Conservation (phyloP, 1,140 invertebrate genomes). For the Branchinecta lynchi region DNA sequence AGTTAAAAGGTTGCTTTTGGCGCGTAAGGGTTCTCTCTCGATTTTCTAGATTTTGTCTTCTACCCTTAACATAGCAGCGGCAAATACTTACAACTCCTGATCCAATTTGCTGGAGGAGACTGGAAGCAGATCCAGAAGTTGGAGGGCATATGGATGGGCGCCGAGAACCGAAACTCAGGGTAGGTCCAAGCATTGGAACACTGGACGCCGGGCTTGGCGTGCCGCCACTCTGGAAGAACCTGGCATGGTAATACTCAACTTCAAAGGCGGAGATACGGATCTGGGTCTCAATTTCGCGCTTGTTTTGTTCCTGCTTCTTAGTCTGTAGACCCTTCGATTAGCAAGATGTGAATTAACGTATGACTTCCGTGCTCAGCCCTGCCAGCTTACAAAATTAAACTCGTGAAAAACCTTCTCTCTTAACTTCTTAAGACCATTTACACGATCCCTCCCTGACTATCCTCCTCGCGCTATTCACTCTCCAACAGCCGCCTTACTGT, state of each 20-base stretch:
- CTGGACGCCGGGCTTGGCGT: conserved; percentile 23
- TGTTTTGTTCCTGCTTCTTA: conserved; percentile 16
- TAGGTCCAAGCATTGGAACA: conserved; percentile 13
- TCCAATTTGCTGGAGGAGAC: conserved; percentile 28
- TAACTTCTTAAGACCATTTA: no score
- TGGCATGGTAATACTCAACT: conserved; percentile 18
- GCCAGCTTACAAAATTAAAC: no score
- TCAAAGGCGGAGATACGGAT: neutral
- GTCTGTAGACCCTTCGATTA: neutral
- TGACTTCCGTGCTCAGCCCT: no score
- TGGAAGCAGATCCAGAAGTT: conserved; percentile 21
- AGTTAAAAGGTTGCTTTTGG: no score
- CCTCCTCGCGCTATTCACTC: no score
- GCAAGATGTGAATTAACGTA: no score
- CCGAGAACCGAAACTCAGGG: conserved; percentile 14
- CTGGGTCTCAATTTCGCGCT: conserved; percentile 17
- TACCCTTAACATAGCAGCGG: no score
- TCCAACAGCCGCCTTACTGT: no score
- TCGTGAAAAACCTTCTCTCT: no score
- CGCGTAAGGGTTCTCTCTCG: no score
- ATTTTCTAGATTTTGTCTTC: no score
- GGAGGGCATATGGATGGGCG: conserved; percentile 20
- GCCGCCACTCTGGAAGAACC: conserved; percentile 20
- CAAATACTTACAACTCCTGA: conserved; percentile 27
- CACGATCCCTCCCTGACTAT: no score